Evolutionary conservation across 1,140 invertebrate species (phyloP).

Genomic region (Bombus breviceps): DNA sequence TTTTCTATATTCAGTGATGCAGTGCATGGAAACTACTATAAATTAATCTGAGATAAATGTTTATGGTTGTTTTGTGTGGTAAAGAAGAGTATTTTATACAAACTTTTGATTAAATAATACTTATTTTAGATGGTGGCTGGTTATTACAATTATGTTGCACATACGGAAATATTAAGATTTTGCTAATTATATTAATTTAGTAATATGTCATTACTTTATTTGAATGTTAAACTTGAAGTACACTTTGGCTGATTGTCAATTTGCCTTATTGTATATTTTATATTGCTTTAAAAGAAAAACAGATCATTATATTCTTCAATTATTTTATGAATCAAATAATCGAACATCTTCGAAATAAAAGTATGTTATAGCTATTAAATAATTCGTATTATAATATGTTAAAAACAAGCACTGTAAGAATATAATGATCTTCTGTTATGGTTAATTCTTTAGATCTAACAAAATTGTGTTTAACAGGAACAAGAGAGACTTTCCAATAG

Average conservation of each 20-base stretch:
- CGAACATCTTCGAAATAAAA: conserved; percentile 27
- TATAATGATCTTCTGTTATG: conserved; percentile 66
- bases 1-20: conserved; percentile 11
- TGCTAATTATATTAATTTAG: conserved; percentile 66
- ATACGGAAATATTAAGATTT: conserved; percentile 57
- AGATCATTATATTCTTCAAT: conserved; percentile 68
- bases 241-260: conserved; percentile 73
- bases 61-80: conserved; percentile 54
- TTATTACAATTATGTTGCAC: conserved; percentile 69
- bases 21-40: conserved; percentile 53
- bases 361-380: not conserved
- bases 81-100: conserved; percentile 27
- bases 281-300: conserved; percentile 51
- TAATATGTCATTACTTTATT: conserved; percentile 54
- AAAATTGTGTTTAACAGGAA: conserved; percentile 82
- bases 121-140: conserved; percentile 73
- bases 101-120: conserved; percentile 51
- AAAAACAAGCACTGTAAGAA: conserved; percentile 38
- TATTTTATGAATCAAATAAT: conserved; percentile 39
- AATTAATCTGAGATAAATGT: conserved; percentile 46
- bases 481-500: conserved; percentile 87
- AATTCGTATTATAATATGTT: conserved; percentile 15
- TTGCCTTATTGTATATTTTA: conserved; percentile 66
- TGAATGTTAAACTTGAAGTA: conserved; percentile 65
- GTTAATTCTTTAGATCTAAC: conserved; percentile 31